A percentile compares a stretch with the other conserved stretches of the same genome.
phyloP scores from a whole-genome alignment of 2,797 vertebrate species.

The Chiloscyllium punctatum region DNA sequence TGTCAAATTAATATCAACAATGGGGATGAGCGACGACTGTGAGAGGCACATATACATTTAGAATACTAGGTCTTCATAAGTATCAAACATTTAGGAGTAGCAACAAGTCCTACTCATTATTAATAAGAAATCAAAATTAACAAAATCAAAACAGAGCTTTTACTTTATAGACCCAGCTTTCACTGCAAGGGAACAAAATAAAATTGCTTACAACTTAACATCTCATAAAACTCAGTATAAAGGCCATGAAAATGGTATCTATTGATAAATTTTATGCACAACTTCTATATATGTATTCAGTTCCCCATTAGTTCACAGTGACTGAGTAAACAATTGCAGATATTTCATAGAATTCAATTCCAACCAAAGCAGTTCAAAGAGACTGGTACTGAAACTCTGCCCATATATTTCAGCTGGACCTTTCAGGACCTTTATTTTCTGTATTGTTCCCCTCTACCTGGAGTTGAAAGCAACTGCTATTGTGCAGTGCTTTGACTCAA shows the following conservation, averaged over 20 bases:
- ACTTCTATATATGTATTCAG: neutral
- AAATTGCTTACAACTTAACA: neutral
- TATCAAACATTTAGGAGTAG: neutral
- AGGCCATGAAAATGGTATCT: neutral
- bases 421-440: neutral
- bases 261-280: neutral
- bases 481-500: neutral
- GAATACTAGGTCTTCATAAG: neutral
- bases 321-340: neutral
- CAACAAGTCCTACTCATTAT: neutral
- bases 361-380: neutral
- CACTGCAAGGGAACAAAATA: neutral
- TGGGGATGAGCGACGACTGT: conserved; percentile 8
- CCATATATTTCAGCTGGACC: too few relatives aligned
- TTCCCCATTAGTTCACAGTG: neutral
- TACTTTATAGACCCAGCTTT: neutral
- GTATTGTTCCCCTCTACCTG: neutral
- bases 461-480: neutral
- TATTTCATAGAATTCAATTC: neutral
- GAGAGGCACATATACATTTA: neutral
- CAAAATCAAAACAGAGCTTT: neutral
- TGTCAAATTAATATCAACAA: conserved; percentile 36
- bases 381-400: neutral
- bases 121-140: neutral
- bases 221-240: neutral